Percentiles rank a stretch among this genome's conserved stretches.
phyloP scores from a whole-genome alignment of 2,797 vertebrate species.

The Enteromius afrohamiltoni region DNA sequence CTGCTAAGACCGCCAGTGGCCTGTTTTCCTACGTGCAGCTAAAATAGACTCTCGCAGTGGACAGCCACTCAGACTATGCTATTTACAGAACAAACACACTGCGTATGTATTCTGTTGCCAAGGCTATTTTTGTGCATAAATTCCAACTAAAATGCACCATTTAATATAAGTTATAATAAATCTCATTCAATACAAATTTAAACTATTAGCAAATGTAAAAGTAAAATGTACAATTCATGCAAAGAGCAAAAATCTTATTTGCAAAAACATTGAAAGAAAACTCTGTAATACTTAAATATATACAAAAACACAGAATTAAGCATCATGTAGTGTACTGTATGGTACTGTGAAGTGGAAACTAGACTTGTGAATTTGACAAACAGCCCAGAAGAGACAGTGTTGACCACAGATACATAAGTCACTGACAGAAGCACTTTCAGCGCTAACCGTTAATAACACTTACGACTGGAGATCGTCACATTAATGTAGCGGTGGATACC shows the following conservation, averaged over 20 bases:
- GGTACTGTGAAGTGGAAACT: neutral
- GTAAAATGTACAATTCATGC: neutral
- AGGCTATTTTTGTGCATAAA: slow-evolving; percentile 55
- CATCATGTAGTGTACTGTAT: neutral
- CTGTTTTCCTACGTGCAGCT: slow-evolving; percentile 82
- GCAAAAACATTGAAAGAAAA: neutral
- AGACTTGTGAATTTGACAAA: slow-evolving; percentile 31
- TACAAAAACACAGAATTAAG: neutral
- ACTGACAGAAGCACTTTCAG: slow-evolving; percentile 58
- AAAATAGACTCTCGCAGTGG: slow-evolving; percentile 84
- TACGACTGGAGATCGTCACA: slow-evolving; percentile 49
- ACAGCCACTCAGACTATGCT: slow-evolving; percentile 78
- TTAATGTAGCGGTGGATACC: slow-evolving; percentile 27
- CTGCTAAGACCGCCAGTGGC: slow-evolving; percentile 70
- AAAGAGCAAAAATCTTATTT: neutral
- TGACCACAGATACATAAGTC: slow-evolving; percentile 41
- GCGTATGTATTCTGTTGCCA: slow-evolving; percentile 74
- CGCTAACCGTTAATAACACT: slow-evolving; percentile 47
- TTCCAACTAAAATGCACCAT: neutral
- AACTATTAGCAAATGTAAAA: neutral
- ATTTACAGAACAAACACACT: slow-evolving; percentile 80
- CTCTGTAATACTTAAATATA: neutral
- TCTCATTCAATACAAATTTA: neutral
- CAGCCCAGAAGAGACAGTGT: neutral
- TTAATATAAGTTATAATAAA: no score